Conservation (phyloP, 2,888 invertebrate species). For the Megalurothrips usitatus region DNA sequence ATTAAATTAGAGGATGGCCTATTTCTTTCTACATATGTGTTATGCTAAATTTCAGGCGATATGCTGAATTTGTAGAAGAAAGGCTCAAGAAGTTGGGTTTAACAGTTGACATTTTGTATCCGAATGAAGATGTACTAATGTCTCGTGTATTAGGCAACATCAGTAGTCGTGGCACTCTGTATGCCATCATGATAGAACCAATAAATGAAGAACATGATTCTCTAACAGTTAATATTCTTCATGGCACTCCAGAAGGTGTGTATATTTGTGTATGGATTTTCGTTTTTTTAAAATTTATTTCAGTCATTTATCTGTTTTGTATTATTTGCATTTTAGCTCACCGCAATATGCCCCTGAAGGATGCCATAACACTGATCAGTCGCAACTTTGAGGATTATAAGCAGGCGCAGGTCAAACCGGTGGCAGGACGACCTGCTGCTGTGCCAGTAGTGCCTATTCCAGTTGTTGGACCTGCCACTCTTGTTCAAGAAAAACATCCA, state of each 20-base stretch:
- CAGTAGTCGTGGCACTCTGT: constrained; percentile 80
- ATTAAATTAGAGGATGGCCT: neutral
- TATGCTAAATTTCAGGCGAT: constrained; percentile 55
- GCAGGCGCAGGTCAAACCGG: constrained; percentile 51
- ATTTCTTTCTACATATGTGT: neutral
- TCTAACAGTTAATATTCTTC: constrained; percentile 82
- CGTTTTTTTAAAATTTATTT: neutral
- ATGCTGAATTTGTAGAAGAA: constrained; percentile 83
- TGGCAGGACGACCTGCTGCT: constrained; percentile 35
- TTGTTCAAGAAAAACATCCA: constrained; percentile 53
- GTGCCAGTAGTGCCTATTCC: constrained; percentile 38
- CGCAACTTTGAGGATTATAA: constrained; percentile 64
- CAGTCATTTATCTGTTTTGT: neutral
- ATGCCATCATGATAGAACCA: constrained; percentile 80
- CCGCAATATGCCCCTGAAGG: constrained; percentile 92
- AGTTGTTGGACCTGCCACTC: constrained; percentile 41
- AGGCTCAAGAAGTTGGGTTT: constrained; percentile 72
- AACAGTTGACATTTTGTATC: constrained; percentile 81
- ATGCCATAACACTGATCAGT: constrained; percentile 73
- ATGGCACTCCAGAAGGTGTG: constrained; percentile 83
- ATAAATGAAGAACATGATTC: constrained; percentile 82
- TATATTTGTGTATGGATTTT: neutral
- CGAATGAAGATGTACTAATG: constrained; percentile 83
- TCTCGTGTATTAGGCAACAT: constrained; percentile 78
- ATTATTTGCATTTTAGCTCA: constrained; percentile 64